phyloP scores from a whole-genome alignment of 2,797 vertebrate species.

The Xenentodon cancila region DNA sequence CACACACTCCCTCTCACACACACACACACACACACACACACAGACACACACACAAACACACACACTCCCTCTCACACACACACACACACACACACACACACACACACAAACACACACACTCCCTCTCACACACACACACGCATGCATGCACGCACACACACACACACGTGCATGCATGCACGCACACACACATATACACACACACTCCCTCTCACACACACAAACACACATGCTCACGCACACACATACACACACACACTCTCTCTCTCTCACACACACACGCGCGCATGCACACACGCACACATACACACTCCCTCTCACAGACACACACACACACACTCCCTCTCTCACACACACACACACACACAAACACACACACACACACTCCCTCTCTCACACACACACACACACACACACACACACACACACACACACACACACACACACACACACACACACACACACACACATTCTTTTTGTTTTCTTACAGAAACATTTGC shows the following conservation, averaged over 20 bases:
- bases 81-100: conserved; percentile 16
- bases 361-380: no score
- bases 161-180: no score
- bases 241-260: conserved; percentile 17
- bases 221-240: neutral
- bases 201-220: conserved; percentile 8
- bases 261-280: conserved; percentile 30
- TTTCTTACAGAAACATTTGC: neutral
- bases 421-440: neutral
- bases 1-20: no score
- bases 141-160: conserved; percentile 18
- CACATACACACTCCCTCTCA: no score
- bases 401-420: neutral
- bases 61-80: conserved; percentile 14
- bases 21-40: conserved; percentile 20
- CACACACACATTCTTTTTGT: conserved; percentile 19
- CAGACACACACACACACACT: no score
- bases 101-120: conserved; percentile 18
- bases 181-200: no score
- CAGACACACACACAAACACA: conserved; percentile 6
- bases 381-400: no score
- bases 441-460: neutral
- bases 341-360: conserved; percentile 21
- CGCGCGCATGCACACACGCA: neutral
- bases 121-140: conserved; percentile 4